Base-by-base conservation (phyloP, 2,113 vertebrate genomes). In the Marmota monax region DNA sequence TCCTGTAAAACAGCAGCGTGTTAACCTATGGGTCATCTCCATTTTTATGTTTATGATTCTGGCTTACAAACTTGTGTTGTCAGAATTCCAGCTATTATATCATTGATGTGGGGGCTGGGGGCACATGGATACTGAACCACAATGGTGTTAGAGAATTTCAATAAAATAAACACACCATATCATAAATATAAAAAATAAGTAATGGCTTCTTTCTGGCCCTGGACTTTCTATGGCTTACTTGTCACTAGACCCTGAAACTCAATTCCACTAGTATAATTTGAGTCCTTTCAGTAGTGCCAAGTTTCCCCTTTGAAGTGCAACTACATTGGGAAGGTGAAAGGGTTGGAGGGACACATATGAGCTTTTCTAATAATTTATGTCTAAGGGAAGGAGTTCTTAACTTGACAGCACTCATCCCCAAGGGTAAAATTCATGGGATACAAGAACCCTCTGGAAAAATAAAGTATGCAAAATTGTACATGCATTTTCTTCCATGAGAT, bases 1-100 rank as follows among this genome's bases (percentile, higher is more conserved):
- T 98, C 97, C 99, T 99, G 98, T 27, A 98, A 98, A 92, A 98
- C 65, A 98, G 88, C 16, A 86, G 39, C 0, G 12, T 77, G 53
- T 97, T 85, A 97, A 83, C 32, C 20, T 63, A 88, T 63, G 37
- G 32, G 23, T 51, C 18, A 39, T 61, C 23, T 90, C 84, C 20
- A 13, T 69, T 93, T 90, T 70, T 63, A 63, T 73, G 4, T 70
- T 80, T 83, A 65, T 20, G 51, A 70, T 77, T n/a, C 20, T 85
- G 56, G 18, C 37, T n/a, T 53, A 85, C 11, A 86, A 37, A 78
- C 74, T 82, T 74, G 45, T 80, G 91, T 70, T 37, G 22, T 72
- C 32, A 87, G 29, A 32, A 84, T 69, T 96, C 25, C n/a, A 78
- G 63, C 32, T 89, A 61, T 79, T 87, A 53, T 93, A 61, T 53